Evolutionary conservation across 2,113 vertebrate species (phyloP), one percentile per base, ranked within the genome.

Genomic region (Caracal caracal): DNA sequence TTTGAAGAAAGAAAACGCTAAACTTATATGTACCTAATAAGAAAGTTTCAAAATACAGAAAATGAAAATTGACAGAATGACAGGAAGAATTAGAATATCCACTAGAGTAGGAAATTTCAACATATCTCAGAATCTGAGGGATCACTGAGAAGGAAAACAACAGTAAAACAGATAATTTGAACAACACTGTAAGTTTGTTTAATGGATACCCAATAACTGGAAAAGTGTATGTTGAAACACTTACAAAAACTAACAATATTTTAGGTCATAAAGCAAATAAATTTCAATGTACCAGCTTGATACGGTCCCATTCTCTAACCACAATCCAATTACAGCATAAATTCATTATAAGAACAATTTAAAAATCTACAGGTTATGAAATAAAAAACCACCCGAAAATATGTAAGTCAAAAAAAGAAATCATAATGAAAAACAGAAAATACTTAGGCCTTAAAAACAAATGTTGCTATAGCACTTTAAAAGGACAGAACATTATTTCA

Each of bases 21-120:
- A 94, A 73, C 4, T 61, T 86, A 12, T 33, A 90, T 26, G 30
- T 22, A 85, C 6, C 10, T 75, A 88, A n/a, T 19, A 96, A 94
- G 33, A 84, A 88, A 83, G 13, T 12, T 80, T 51, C 28, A 79
- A 92, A 79, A 94, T 33, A 66, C 6, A 84, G 56, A 84, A 85
- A 88, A 83, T 13, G 49, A 83, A 97, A 82, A 59, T 10, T 78
- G 35, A 88, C 0, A 65, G 26, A 93, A 51, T 85, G 93, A 95
- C 4, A 91, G 24, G 8, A 30, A 94, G 61, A 95, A 88, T 53
- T 5, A 78, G 53, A 76, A 90, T 95, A 68, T 47, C 30, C 4
- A 90, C 8, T 26, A 75, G 40, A 81, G 65, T 24, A 49, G 9
- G 20, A 96, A 89, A 96, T 40, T 93, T 22, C 22, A 89, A 82